A percentile compares a stretch with the other conserved stretches of the same genome.
phyloP scores from a whole-genome alignment of 2,888 invertebrate genomes.

The Copidosoma aretas region DNA sequence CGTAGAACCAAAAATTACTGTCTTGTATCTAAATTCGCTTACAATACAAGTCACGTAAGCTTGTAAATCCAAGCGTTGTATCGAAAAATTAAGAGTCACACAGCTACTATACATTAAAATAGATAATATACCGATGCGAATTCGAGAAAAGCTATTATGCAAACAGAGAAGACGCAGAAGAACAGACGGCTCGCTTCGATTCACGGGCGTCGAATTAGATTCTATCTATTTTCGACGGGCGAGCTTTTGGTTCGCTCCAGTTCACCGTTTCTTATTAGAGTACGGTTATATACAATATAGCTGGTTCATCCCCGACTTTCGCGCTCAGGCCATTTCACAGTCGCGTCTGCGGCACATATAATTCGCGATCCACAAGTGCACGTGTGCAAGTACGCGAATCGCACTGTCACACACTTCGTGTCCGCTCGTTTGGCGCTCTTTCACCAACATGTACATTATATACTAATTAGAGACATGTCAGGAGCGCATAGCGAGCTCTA shows the following conservation, averaged over 20 bases:
- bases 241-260: conserved; percentile 50
- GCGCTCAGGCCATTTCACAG: background rate
- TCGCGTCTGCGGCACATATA: too few species aligned
- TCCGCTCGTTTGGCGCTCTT: too few species aligned
- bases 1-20: too few species aligned
- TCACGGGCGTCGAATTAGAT: conserved; percentile 62
- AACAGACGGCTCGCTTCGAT: conserved; percentile 51
- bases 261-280: conserved; percentile 50
- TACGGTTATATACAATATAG: conserved; percentile 40
- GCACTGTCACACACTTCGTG: too few species aligned
- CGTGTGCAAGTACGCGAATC: too few species aligned
- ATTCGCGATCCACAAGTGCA: too few species aligned
- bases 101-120: too few species aligned
- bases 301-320: conserved; percentile 4
- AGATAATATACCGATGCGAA: too few species aligned
- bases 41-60: background rate
- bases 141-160: background rate
- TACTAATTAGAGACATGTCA: too few species aligned
- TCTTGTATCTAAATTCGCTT: background rate
- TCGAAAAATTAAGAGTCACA: background rate
- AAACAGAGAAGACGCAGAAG: background rate
- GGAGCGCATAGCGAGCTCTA: too few species aligned
- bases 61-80: background rate
- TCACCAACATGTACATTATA: too few species aligned
- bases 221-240: conserved; percentile 56